Evolutionary conservation across 2,888 invertebrate species (phyloP).

Genomic region (Torymus tubicola): DNA sequence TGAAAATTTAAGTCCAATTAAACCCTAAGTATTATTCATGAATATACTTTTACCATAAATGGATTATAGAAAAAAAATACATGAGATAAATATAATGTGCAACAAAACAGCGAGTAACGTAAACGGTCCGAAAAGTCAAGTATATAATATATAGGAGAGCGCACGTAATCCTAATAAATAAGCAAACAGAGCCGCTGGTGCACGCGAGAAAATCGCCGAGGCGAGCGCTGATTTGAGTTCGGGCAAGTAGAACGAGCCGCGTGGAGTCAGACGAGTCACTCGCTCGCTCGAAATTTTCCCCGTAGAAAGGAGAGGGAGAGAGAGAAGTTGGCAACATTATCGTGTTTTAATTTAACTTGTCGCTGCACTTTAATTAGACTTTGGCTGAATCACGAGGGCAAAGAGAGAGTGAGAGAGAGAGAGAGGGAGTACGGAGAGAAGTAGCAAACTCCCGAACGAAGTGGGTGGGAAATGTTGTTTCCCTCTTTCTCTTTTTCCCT

Average conservation of each 20-base stretch:
- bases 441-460: slow-evolving; percentile 7
- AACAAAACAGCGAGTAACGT: too few relatives aligned
- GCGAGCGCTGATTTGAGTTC: slow-evolving; percentile 2
- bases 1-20: too few relatives aligned
- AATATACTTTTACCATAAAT: too few relatives aligned
- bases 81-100: too few relatives aligned
- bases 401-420: slow-evolving; percentile 5
- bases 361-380: slow-evolving; percentile 75
- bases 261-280: slow-evolving; percentile 45
- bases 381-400: slow-evolving; percentile 59
- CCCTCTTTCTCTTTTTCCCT: too few relatives aligned
- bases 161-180: neutral
- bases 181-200: slow-evolving; percentile 21
- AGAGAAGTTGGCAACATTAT: slow-evolving; percentile 71
- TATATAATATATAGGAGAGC: too few relatives aligned
- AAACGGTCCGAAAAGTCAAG: slow-evolving; percentile 7
- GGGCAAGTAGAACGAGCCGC: slow-evolving; percentile 55
- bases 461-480: neutral
- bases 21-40: too few relatives aligned
- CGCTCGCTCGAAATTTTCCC: slow-evolving; percentile 30
- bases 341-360: slow-evolving; percentile 76
- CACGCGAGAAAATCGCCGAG: slow-evolving; percentile 26
- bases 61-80: too few relatives aligned
- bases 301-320: slow-evolving; percentile 36
- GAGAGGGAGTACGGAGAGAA: neutral